A percentile compares a stretch with the other conserved stretches of the same genome.
Evolutionary conservation across 2,797 vertebrate genomes (phyloP).

Genomic region (Myotis daubentonii): DNA sequence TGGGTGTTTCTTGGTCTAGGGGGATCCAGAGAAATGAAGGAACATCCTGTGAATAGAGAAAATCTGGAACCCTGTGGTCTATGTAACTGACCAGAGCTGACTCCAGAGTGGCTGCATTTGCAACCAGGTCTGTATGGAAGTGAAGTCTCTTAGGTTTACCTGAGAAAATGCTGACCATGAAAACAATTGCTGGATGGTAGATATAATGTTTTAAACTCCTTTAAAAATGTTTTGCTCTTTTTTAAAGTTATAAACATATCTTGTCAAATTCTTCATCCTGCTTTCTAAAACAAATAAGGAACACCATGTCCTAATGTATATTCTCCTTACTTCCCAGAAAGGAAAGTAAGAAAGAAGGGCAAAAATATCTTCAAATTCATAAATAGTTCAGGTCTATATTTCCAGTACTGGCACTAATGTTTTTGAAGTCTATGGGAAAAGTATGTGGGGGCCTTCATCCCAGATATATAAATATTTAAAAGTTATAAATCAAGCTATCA

Average conservation of each 20-base stretch:
- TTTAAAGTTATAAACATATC: not conserved
- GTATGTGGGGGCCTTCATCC: not conserved
- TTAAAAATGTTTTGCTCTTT: not conserved
- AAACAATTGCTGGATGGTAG: not conserved
- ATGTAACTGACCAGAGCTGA: not conserved
- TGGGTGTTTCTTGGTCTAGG: not conserved
- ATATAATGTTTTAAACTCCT: not conserved
- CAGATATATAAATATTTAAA: not conserved
- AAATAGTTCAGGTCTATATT: not conserved
- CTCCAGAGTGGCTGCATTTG: not conserved
- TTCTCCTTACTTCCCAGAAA: not conserved
- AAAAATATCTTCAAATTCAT: not conserved
- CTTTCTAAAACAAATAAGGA: constrained; percentile 3
- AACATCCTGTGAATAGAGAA: not conserved
- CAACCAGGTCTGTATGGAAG: not conserved
- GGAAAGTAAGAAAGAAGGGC: not conserved
- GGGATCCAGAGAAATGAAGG: not conserved
- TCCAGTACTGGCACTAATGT: not conserved
- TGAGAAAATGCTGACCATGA: not conserved
- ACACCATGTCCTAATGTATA: not conserved
- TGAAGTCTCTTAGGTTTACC: not conserved
- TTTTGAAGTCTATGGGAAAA: not conserved
- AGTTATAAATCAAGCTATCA: not conserved
- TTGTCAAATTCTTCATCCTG: not conserved
- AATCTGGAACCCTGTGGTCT: not conserved